phyloP scores from a whole-genome alignment of 2,113 vertebrate species.

The Saiga tatarica region DNA sequence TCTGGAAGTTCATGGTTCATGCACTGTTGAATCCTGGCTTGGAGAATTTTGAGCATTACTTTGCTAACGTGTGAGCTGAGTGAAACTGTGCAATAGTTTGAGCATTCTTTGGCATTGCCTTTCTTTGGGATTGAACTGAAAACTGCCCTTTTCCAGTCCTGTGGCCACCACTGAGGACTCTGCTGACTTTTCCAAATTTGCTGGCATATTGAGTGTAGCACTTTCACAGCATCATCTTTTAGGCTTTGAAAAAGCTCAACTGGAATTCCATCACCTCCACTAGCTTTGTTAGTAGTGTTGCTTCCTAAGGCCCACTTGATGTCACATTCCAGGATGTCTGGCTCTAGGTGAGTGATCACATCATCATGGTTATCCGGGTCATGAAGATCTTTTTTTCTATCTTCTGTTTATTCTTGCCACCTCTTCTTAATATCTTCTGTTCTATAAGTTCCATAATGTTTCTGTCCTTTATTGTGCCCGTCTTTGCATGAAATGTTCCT shows the following conservation, averaged over 20 bases:
- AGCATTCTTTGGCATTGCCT: background rate
- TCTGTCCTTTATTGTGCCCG: background rate
- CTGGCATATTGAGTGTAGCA: background rate
- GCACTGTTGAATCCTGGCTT: background rate
- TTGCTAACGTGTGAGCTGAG: background rate
- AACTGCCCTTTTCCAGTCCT: background rate
- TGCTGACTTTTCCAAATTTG: background rate
- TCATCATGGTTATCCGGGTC: background rate
- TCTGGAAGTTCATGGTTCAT: background rate
- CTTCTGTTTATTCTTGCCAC: background rate
- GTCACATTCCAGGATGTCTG: background rate
- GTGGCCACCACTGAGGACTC: too few species aligned
- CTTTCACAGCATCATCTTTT: background rate
- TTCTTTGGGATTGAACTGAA: background rate
- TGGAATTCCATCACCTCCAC: background rate
- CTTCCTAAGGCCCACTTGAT: background rate
- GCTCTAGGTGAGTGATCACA: background rate
- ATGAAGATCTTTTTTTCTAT: background rate
- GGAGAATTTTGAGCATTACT: background rate
- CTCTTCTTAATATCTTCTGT: background rate
- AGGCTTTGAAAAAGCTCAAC: background rate
- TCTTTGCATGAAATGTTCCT: background rate
- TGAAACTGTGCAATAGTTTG: background rate
- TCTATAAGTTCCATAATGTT: background rate
- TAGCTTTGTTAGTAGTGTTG: background rate